phyloP scores from a whole-genome alignment of 2,113 vertebrate species.

The Calypte anna region DNA sequence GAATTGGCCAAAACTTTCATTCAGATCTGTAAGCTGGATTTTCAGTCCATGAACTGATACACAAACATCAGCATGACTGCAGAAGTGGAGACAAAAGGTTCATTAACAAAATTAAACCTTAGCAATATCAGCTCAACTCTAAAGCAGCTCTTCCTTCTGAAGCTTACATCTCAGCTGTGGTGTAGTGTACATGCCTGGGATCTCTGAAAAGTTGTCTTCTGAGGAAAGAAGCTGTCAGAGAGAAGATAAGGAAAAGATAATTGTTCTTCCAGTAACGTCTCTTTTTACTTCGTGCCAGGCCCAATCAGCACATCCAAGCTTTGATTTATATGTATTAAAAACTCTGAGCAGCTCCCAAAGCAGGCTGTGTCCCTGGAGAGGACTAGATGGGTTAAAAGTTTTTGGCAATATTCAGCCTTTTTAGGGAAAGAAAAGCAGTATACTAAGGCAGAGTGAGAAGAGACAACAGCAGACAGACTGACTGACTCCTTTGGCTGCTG shows the following conservation, averaged over 20 bases:
- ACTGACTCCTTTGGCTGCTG: conserved; percentile 26
- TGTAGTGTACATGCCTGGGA: not conserved
- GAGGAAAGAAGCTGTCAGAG: not conserved
- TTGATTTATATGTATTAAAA: conserved; percentile 52
- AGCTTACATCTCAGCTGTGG: not conserved
- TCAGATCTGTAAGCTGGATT: not conserved
- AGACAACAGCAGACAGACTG: conserved; percentile 9
- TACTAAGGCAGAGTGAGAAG: not conserved
- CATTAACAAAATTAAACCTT: not conserved
- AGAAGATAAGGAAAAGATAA: not conserved
- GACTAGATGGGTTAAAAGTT: conserved; percentile 35
- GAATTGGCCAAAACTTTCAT: not conserved
- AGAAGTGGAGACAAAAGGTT: not conserved
- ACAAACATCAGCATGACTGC: not conserved
- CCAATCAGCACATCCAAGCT: not conserved
- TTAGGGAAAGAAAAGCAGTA: conserved; percentile 29
- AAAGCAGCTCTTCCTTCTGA: not conserved
- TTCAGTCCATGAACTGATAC: not conserved
- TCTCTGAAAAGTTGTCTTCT: not conserved
- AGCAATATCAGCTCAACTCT: not conserved
- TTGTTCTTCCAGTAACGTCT: not conserved
- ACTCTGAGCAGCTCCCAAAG: not conserved
- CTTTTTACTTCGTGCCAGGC: not conserved
- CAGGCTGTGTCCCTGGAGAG: conserved; percentile 41
- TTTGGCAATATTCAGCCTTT: conserved; percentile 8